Base-by-base conservation (phyloP, 1,140 invertebrate genomes). In the Papilio machaon region DNA sequence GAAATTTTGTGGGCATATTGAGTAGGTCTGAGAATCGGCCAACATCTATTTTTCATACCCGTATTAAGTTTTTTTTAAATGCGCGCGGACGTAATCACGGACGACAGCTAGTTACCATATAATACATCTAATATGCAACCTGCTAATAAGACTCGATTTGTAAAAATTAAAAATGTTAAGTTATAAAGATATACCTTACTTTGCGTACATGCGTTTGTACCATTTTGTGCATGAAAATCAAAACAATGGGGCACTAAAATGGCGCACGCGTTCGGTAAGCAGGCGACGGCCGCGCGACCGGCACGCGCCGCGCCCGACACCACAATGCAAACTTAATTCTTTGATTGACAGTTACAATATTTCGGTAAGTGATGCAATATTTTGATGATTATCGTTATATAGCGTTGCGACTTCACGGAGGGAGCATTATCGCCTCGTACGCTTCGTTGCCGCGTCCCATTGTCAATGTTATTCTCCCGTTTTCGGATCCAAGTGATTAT, bases 321-420 rank as follows among this genome's bases (percentile, higher is more conserved):
- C 73, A 95, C 93, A 95, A 95, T 95, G 86, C 85, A 81, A 86
- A 89, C 90, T 92, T 95, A 95, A 95, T 95, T 94, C 90, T 88
- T 93, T 95, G 94, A 95, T 95, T 95, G 94, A 95, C 94, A 94
- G 90, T 95, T 95, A 95, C 94, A 95, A 95, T 95, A 95, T 95
- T 95, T 94, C 92, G 90, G 90, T 93, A 94, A 95, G 94, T 95
- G 94, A 95, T 90, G 94, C 94, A 95, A 95, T 95, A 95, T 94
- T 94, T 91, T 90, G 94, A 95, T 95, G 89, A 94, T 94, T 95
- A 95, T 95, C 94, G 89, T 89, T 88, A 86, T 88, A 88, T 80
- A 73, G 76, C 80, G 84, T 85, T 79, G 84, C 81, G 85, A 86
- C 83, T 82, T 73, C 80, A 80, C 80, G 81, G 81, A 85, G 86